phyloP scores from a whole-genome alignment of 2,113 vertebrate species.

The Pseudorasbora parva region DNA sequence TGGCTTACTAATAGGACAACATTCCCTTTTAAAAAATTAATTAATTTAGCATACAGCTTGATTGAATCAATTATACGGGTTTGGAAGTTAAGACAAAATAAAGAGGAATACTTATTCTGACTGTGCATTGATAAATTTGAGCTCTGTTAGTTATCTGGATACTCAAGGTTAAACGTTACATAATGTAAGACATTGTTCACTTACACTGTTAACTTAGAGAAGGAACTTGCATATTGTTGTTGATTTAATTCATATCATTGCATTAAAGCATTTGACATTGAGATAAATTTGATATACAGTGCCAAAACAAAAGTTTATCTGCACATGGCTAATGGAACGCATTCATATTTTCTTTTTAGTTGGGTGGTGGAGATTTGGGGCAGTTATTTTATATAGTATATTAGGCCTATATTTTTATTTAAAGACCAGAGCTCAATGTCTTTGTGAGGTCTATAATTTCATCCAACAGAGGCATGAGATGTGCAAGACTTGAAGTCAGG shows the following conservation, averaged over 20 bases:
- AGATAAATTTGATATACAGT: not conserved
- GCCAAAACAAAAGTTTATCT: not conserved
- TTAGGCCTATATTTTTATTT: not conserved
- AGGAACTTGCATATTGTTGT: not conserved
- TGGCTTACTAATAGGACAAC: slow-evolving; percentile 5
- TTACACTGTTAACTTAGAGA: not conserved
- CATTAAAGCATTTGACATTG: not conserved
- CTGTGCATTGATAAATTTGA: not conserved
- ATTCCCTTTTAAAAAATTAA: not conserved
- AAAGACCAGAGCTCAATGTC: not conserved
- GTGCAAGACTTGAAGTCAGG: not conserved
- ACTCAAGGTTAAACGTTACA: slow-evolving; percentile 52
- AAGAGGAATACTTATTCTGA: not conserved
- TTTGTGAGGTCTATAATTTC: not conserved
- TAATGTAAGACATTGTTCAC: slow-evolving; percentile 15
- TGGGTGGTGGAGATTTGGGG: rapidly evolving
- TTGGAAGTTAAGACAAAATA: not conserved
- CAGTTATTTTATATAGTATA: not conserved
- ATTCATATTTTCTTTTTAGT: not conserved
- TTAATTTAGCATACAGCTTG: not conserved
- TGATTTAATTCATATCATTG: not conserved
- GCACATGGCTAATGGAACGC: not conserved
- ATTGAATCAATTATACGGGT: not conserved
- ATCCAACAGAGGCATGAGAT: not conserved
- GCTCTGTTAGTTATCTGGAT: not conserved